Evolutionary conservation across 2,113 vertebrate species (phyloP), one percentile per base, ranked within the genome.

Genomic region (Mesocricetus auratus): DNA sequence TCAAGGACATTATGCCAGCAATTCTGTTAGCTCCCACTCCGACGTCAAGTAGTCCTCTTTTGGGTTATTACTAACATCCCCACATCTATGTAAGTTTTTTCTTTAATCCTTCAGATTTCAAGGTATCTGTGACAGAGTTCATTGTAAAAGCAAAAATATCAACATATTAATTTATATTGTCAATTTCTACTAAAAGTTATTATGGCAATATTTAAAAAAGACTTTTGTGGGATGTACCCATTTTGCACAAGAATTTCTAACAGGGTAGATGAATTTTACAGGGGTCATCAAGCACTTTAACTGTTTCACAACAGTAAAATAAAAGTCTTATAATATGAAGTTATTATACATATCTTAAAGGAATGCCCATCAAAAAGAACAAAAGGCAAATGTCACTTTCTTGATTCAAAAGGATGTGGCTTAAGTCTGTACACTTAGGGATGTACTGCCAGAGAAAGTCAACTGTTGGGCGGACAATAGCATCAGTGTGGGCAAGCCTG

Each of bases 381-480:
- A 89, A 56, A 62, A 94, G 71, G 62, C 12, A 69, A 89, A 92
- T 88, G 75, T 88, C 50, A 89, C 75, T 87, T 94, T 93, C 91
- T 90, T 83, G 42, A 71, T 94, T 96, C 94, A 89, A 94, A 96
- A 94, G 95, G 93, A 92, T 93, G 88, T 97, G 96, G 83, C n/a
- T 96, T 94, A 92, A 93, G 39, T 96, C 87, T 85, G 58, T 93
- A 79, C 85, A 97, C 83, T 92, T 73, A 89, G n/a, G 36, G 45
- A 66, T 71, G 53, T 15, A 5, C 56, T 77, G 69, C 42, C 75
- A 87, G 47, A 92, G 88, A 94, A 94, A 92, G 42, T 97, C 96
- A 96, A 92, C 74, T 93, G 26, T 47, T 64, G 29, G 60, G 77
- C 90, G 90, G 79, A 97, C 90, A 97, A 94, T 86, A 36, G 58